These are phyloP conservation scores for Novumbra hubbsi DNA, from an alignment of 2,797 vertebrate species.

Conservation along the genomic window DNA sequence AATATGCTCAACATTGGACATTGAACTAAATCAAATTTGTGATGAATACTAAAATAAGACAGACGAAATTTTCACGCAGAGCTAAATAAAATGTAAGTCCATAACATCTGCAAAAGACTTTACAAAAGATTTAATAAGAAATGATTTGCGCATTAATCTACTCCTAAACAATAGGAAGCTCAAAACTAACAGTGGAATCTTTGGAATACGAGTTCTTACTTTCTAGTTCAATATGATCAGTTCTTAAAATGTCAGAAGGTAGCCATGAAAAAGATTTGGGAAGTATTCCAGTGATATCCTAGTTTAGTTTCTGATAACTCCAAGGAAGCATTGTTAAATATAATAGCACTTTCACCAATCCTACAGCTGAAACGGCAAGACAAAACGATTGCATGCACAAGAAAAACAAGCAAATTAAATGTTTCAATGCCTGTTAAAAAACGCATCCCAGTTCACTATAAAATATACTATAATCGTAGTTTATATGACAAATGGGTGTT, in stretches of 20 bases:
- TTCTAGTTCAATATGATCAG: not conserved
- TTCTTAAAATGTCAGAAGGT: not conserved
- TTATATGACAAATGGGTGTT: not conserved
- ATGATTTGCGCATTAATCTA: not conserved
- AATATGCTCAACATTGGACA: not conserved
- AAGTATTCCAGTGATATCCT: not conserved
- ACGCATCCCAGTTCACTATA: not conserved
- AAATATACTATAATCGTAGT: not conserved
- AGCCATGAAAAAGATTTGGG: not conserved
- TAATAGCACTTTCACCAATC: not conserved
- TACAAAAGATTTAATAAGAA: not conserved
- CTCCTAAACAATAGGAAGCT: not conserved
- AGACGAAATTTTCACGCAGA: not conserved
- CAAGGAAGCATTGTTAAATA: not conserved
- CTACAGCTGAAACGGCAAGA: not conserved
- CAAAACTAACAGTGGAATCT: not conserved
- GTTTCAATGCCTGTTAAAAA: not conserved
- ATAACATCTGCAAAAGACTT: not conserved
- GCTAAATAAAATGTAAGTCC: not conserved
- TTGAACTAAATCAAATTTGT: not conserved
- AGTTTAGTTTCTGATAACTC: not conserved
- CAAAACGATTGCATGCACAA: constrained; percentile 2
- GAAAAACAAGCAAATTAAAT: not conserved
- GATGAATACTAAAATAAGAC: not conserved
- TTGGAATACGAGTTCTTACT: not conserved